phyloP scores from a whole-genome alignment of 2,888 invertebrate genomes.

The Lycocerus yunnanus region DNA sequence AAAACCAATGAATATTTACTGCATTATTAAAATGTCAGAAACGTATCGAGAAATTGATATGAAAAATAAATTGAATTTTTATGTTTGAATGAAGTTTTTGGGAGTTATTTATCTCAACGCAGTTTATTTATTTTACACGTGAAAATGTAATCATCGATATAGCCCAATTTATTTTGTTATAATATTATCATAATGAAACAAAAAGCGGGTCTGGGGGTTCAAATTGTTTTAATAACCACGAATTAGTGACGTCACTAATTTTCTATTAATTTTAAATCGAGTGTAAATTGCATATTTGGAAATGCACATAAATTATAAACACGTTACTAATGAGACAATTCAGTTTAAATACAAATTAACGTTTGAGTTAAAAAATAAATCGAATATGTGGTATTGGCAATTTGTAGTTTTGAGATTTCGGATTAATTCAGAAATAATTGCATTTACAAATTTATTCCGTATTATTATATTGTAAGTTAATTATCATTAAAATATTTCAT shows the following conservation, averaged over 20 bases:
- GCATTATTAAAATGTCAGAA: background rate
- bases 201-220: background rate
- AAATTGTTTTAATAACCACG: background rate
- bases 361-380: background rate
- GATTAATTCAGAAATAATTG: background rate
- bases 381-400: background rate
- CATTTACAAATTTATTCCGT: background rate
- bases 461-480: background rate
- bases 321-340: background rate
- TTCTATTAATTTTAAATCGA: background rate
- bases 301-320: background rate
- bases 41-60: background rate
- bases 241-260: background rate
- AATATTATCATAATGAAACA: background rate
- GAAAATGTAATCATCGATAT: background rate
- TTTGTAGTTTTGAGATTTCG: background rate
- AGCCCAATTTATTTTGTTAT: background rate
- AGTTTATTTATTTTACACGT: background rate
- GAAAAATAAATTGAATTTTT: slow-evolving; percentile 2
- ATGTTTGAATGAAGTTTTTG: background rate
- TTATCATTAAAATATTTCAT: background rate
- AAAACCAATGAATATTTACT: slow-evolving; percentile 1
- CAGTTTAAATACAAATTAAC: background rate
- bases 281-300: background rate
- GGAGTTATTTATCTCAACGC: background rate